Evolutionary conservation across 1,140 invertebrate species (phyloP), one percentile per base, ranked within the genome.

Genomic region (Spodoptera frugiperda): DNA sequence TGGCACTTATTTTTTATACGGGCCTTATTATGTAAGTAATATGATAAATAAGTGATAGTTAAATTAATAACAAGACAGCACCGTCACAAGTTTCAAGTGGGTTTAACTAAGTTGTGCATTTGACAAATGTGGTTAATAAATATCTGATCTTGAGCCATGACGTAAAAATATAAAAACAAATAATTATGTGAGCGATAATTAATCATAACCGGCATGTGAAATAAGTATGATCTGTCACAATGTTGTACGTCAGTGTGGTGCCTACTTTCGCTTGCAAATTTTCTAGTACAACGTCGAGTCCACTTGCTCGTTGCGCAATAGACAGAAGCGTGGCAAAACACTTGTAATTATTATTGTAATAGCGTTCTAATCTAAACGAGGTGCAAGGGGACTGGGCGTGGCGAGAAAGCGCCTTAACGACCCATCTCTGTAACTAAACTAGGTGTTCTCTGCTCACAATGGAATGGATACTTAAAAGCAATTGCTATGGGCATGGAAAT

Each of bases 251-350:
- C 74, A 39, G 74, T 75, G 78, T 70, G 54, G 61, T 78, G 46
- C 77, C 79, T 81, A 89, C 89, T 90, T 90, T 90, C 89, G 89
- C 89, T 86, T 80, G 86, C 87, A 83, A 88, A 86, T 89, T 90
- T 84, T 87, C 82, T 84, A 84, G 70, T 76, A 80, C 75, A 78
- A 63, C 74, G 55, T 68, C 72, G 72, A 72, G 80, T 81, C 79
- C 77, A 80, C 57, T 73, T 48, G 68, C 46, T 54, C 33, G 72
- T 88, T 88, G 68, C 80, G 83, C 80, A 89, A 85, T 79, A 65
- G 46, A 74, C 65, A 81, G 78, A 77, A 85, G 77, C 79, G 79
- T 82, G 63, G 82, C 82, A 84, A 39, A 84, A 85, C 78, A 70
- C 76, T 83, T 82, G 84, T 83, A 87, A 89, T 88, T 85, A 87